phyloP scores from a whole-genome alignment of 2,113 vertebrate genomes.

The Nerophis lumbriciformis region DNA sequence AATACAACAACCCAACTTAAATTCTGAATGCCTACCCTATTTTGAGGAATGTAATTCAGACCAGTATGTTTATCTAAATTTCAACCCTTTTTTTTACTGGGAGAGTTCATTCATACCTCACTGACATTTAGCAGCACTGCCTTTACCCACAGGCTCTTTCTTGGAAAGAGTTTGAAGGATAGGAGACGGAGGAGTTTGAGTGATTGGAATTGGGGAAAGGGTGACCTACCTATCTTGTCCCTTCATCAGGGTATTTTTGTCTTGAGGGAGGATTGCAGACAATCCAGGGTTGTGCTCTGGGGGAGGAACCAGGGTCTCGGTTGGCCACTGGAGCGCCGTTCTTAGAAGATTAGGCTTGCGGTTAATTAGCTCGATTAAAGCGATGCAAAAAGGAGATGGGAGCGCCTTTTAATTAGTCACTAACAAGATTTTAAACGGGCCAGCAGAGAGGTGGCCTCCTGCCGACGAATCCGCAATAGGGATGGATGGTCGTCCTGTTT shows the following conservation, averaged over 20 bases:
- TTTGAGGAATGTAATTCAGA: conserved; percentile 12
- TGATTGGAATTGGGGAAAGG: conserved; percentile 8
- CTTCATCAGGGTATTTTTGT: conserved; percentile 53
- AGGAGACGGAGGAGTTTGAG: conserved; percentile 24
- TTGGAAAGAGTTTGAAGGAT: conserved; percentile 41
- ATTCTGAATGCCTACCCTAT: too few relatives aligned
- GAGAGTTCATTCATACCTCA: conserved; percentile 37
- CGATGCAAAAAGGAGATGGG: conserved; percentile 62
- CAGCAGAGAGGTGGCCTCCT: conserved; percentile 65
- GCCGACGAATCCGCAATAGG: conserved; percentile 45
- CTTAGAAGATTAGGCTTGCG: conserved; percentile 68
- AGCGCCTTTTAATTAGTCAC: conserved; percentile 73
- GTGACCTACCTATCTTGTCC: conserved; percentile 60
- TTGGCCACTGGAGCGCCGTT: conserved; percentile 57
- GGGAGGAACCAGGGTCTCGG: conserved; percentile 50
- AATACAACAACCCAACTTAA: too few relatives aligned
- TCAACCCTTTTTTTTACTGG: conserved; percentile 17
- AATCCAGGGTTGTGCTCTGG: conserved; percentile 54
- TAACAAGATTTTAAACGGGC: conserved; percentile 74
- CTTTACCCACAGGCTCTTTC: conserved; percentile 37
- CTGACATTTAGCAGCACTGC: conserved; percentile 48
- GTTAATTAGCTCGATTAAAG: conserved; percentile 73
- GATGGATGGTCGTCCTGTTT: conserved; percentile 39
- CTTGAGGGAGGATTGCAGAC: conserved; percentile 58
- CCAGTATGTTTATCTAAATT: conserved; percentile 50